A percentile compares a stretch with the other conserved stretches of the same genome.
Evolutionary conservation across 2,113 vertebrate genomes (phyloP).

Genomic region (Pachyramphus minor): DNA sequence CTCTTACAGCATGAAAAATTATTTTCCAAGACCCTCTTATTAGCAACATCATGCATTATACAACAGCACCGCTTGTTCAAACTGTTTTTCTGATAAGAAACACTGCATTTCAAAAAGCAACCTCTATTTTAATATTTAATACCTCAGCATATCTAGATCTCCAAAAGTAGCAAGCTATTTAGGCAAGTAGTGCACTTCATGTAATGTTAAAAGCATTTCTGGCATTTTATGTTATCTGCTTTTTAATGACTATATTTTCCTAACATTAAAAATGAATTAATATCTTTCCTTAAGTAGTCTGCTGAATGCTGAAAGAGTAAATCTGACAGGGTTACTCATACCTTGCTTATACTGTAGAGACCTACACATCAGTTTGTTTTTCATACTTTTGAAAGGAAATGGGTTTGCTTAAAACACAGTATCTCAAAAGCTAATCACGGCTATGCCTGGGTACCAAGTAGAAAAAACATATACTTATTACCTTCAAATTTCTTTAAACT

Average conservation of each 20-base stretch:
- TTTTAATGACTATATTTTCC: conserved; percentile 82
- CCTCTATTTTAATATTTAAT: conserved; percentile 83
- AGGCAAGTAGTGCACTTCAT: conserved; percentile 73
- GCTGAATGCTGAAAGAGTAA: conserved; percentile 65
- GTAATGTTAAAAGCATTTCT: conserved; percentile 82
- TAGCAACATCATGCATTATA: conserved; percentile 77
- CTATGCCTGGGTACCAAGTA: neutral
- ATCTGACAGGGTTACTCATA: conserved; percentile 70
- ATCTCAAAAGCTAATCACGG: neutral
- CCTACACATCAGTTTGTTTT: conserved; percentile 21
- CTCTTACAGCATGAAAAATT: conserved; percentile 63
- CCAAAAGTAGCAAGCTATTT: conserved; percentile 78
- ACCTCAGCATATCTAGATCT: conserved; percentile 72
- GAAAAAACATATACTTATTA: neutral
- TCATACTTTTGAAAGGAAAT: conserved; percentile 50
- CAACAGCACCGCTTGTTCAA: conserved; percentile 73
- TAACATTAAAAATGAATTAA: conserved; percentile 86
- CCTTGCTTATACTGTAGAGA: conserved; percentile 36
- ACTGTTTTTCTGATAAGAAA: conserved; percentile 76
- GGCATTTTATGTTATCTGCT: conserved; percentile 79
- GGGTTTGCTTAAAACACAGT: neutral
- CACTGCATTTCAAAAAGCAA: conserved; percentile 77
- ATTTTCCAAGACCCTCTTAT: conserved; percentile 73
- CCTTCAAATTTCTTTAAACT: neutral
- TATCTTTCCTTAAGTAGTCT: conserved; percentile 76